Evolutionary conservation across 2,113 vertebrate genomes (phyloP).

Genomic region (Lepus americanus): DNA sequence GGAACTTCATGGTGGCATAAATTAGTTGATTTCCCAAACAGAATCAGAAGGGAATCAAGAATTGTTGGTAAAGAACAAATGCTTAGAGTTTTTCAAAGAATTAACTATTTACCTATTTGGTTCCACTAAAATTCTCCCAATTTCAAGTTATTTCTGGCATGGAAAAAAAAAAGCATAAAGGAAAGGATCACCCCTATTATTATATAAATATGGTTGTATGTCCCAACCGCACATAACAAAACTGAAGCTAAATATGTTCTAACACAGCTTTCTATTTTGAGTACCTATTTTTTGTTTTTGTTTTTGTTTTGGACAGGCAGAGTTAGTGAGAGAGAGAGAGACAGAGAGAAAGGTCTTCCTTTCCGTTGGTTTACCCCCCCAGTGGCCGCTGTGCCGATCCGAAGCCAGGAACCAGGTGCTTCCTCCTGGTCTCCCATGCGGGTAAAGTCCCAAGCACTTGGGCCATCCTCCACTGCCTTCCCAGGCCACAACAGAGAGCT

Average conservation of each 20-base stretch:
- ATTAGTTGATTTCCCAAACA: constrained; percentile 28
- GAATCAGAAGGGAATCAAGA: background rate
- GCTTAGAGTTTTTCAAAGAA: constrained; percentile 61
- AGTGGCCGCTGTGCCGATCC: too few species aligned
- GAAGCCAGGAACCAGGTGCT: too few species aligned
- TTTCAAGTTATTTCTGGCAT: constrained; percentile 79
- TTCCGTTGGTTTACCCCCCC: too few species aligned
- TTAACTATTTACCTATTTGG: constrained; percentile 44
- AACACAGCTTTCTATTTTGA: background rate
- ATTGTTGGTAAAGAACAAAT: constrained; percentile 55
- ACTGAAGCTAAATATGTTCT: constrained; percentile 49
- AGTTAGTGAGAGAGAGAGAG: too few species aligned
- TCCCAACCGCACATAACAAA: constrained; percentile 64
- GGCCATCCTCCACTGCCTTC: too few species aligned
- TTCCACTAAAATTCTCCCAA: constrained; percentile 67
- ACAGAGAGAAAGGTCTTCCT: too few species aligned
- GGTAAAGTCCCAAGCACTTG: too few species aligned
- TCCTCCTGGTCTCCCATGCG: too few species aligned
- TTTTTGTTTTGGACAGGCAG: too few species aligned
- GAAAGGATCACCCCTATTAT: constrained; percentile 58
- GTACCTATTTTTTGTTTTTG: background rate
- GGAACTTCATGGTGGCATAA: constrained; percentile 59
- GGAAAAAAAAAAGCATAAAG: constrained; percentile 73
- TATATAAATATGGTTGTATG: constrained; percentile 70
- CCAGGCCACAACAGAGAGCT: too few species aligned